Evolutionary conservation across 1,140 invertebrate species (phyloP).

Genomic region (Vollenhovia emeryi): DNA sequence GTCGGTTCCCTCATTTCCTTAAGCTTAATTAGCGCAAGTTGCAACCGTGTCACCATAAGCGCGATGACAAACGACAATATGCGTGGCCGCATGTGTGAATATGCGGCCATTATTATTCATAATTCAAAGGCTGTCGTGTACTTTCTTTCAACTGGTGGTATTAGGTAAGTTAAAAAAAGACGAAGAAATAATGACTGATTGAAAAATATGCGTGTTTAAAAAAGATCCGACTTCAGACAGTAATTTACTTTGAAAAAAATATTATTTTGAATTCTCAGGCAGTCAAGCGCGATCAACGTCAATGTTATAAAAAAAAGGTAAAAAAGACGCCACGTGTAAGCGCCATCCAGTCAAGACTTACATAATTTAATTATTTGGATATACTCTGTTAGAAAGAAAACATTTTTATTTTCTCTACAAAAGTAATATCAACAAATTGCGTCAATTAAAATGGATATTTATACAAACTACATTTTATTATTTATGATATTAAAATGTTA

Average conservation of each 20-base stretch:
- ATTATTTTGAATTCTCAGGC: background rate
- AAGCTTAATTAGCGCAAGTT: constrained; percentile 30
- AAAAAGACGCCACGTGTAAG: no score
- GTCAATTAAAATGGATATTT: no score
- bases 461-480: no score
- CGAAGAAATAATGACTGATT: background rate
- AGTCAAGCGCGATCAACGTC: background rate
- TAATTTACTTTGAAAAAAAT: background rate
- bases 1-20: constrained; percentile 25
- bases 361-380: no score
- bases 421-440: no score
- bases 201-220: background rate
- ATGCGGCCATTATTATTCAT: background rate
- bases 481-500: no score
- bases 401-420: no score
- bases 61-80: constrained; percentile 6
- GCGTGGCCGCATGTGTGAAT: background rate
- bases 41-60: background rate
- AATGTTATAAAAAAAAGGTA: no score
- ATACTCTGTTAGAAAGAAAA: no score
- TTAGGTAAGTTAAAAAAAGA: background rate
- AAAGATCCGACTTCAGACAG: background rate
- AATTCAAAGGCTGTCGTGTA: background rate
- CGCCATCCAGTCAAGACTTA: no score
- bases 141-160: background rate